A percentile compares a stretch with the other conserved stretches of the same genome.
These are phyloP conservation scores for Xenopus borealis DNA, from an alignment of 2,113 vertebrate genomes.

Conservation along the genomic window DNA sequence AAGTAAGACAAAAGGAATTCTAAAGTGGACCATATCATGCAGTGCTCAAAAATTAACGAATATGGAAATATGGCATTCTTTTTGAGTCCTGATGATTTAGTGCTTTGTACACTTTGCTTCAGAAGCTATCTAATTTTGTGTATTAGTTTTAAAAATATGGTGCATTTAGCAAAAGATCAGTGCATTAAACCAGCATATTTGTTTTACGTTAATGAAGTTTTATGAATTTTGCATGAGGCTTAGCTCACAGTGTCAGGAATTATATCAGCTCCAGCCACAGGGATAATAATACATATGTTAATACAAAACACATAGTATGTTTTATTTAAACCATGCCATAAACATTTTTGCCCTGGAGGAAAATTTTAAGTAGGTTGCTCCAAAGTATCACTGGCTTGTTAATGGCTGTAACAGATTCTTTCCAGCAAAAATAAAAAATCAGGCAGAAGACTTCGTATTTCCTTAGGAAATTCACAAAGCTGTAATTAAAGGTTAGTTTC, in stretches of 20 bases:
- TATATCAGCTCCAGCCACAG: conserved; percentile 62
- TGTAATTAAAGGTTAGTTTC: conserved; percentile 28
- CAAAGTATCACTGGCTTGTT: conserved; percentile 44
- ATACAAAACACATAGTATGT: conserved; percentile 69
- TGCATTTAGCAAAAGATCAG: conserved; percentile 47
- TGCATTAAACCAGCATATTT: conserved; percentile 52
- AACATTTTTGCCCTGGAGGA: conserved; percentile 67
- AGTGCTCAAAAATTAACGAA: neutral
- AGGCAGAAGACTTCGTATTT: conserved; percentile 33
- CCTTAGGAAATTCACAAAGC: conserved; percentile 24
- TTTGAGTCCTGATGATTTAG: conserved; percentile 23
- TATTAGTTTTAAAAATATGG: conserved; percentile 29
- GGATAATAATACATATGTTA: conserved; percentile 69
- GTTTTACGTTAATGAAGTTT: conserved; percentile 58
- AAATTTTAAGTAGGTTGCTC: conserved; percentile 56
- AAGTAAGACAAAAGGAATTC: neutral
- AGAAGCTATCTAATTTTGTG: conserved; percentile 28
- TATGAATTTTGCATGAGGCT: conserved; percentile 66
- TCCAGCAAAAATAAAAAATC: conserved; percentile 21
- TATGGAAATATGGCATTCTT: conserved; percentile 10
- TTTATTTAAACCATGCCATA: conserved; percentile 69
- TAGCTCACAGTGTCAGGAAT: conserved; percentile 63
- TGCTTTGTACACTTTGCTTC: conserved; percentile 6
- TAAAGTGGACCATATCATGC: neutral
- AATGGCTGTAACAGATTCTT: conserved; percentile 46